Percentiles rank a stretch among this genome's conserved stretches.
phyloP scores from a whole-genome alignment of 37 sponge, comb jelly and placozoan species.

The Ephydatia muelleri region DNA sequence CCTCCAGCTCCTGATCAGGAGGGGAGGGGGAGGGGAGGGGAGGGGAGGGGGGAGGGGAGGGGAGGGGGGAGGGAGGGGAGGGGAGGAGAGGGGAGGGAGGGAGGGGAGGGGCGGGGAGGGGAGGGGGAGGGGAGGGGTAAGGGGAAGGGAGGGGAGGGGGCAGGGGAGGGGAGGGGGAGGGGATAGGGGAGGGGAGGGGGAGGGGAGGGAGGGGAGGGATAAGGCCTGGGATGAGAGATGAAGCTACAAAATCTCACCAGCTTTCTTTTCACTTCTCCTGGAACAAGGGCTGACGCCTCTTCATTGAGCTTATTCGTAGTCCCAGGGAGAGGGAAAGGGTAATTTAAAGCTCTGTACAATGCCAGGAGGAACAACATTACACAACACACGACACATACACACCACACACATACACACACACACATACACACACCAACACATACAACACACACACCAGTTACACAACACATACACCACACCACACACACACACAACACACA shows the following conservation, averaged over 20 bases:
- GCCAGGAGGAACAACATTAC: not conserved
- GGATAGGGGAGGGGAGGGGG: not conserved
- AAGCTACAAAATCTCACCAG: constrained; percentile 5
- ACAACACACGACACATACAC: too few relatives aligned
- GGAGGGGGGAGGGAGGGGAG: not conserved
- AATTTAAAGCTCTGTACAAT: too few relatives aligned
- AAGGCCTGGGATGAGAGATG: not conserved
- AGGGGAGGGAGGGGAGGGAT: not conserved
- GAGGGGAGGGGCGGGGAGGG: not conserved
- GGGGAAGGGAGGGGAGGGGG: not conserved
- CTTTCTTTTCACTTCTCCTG: constrained; percentile 67
- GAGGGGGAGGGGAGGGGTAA: not conserved
- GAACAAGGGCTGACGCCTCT: constrained; percentile 62
- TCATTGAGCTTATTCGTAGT: constrained; percentile 48
- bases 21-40: not conserved
- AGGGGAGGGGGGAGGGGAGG: too few relatives aligned
- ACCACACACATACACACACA: too few relatives aligned
- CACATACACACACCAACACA: too few relatives aligned
- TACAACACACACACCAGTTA: too few relatives aligned
- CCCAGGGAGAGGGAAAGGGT: not conserved
- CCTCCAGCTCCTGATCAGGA: not conserved
- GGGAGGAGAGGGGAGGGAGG: not conserved
- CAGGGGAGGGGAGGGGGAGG: constrained; percentile 11
- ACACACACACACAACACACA: not conserved
- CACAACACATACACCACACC: too few relatives aligned